A percentile compares a stretch with the other conserved stretches of the same genome.
These are phyloP conservation scores for Aepyceros melampus DNA, from an alignment of 2,113 vertebrate genomes.

Conservation along the genomic window DNA sequence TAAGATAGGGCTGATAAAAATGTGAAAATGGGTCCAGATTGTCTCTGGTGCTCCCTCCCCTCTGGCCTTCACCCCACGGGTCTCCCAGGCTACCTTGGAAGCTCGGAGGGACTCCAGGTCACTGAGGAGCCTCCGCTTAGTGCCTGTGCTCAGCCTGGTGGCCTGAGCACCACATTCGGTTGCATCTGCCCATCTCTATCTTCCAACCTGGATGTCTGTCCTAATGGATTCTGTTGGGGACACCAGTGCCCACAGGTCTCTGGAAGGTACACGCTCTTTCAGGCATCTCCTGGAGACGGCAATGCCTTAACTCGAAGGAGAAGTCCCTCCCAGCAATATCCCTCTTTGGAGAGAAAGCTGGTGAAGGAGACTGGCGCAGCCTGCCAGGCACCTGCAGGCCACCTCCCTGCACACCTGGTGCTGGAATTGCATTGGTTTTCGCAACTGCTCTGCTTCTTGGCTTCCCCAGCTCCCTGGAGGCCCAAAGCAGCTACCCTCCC, in stretches of 20 bases:
- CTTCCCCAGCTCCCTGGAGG: not conserved
- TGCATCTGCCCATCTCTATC: not conserved
- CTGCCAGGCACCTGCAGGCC: not conserved
- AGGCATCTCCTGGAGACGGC: not conserved
- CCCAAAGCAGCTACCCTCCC: not conserved
- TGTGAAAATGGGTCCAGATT: not conserved
- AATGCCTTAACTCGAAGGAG: not conserved
- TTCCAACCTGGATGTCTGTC: not conserved
- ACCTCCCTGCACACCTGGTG: fast-evolving
- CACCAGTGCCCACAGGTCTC: fast-evolving
- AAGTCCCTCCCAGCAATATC: not conserved
- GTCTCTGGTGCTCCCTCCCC: not conserved
- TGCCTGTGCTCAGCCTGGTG: not conserved
- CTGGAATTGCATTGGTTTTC: not conserved
- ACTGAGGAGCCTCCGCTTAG: not conserved
- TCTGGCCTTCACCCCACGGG: not conserved
- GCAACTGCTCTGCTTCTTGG: not conserved
- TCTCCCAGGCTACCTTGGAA: not conserved
- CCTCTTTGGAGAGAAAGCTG: not conserved
- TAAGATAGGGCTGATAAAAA: not conserved
- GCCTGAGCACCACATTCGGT: not conserved
- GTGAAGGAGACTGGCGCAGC: not conserved
- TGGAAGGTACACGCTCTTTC: not conserved
- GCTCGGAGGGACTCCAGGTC: not conserved
- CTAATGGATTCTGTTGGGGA: not conserved